phyloP scores from a whole-genome alignment of 2,888 invertebrate species.

The Tuta absoluta region DNA sequence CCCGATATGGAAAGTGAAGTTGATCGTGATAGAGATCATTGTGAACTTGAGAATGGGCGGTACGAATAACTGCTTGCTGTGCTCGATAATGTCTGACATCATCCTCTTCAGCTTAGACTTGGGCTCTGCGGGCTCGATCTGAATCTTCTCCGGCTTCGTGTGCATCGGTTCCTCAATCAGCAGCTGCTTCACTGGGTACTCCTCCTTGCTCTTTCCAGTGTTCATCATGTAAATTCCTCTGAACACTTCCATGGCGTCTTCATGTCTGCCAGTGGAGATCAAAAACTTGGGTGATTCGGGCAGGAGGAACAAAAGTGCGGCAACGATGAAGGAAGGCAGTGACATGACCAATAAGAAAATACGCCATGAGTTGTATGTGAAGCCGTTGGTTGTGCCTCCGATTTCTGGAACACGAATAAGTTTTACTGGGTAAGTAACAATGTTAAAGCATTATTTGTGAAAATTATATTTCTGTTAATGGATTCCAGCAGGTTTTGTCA shows the following conservation, averaged over 20 bases:
- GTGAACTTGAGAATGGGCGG: conserved; percentile 92
- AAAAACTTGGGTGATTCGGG: conserved; percentile 97
- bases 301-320: conserved; percentile 88
- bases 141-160: conserved; percentile 79
- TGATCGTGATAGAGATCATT: conserved; percentile 91
- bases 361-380: conserved; percentile 95
- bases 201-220: conserved; percentile 87
- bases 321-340: conserved; percentile 93
- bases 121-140: conserved; percentile 61
- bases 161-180: conserved; percentile 81
- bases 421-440: not conserved
- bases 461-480: no score
- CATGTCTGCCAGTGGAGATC: conserved; percentile 88
- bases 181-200: conserved; percentile 88
- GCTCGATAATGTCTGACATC: conserved; percentile 88
- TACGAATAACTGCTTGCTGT: conserved; percentile 90
- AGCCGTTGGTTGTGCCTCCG: conserved; percentile 84
- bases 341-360: conserved; percentile 94
- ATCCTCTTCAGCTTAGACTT: conserved; percentile 87
- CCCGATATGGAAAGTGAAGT: conserved; percentile 97
- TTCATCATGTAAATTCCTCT: conserved; percentile 90
- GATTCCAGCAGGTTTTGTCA: no score
- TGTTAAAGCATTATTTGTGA: no score
- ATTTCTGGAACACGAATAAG: conserved; percentile 72
- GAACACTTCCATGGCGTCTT: conserved; percentile 91